Conservation (phyloP, 2,797 vertebrate genomes). For the Steatocranus sp. region DNA sequence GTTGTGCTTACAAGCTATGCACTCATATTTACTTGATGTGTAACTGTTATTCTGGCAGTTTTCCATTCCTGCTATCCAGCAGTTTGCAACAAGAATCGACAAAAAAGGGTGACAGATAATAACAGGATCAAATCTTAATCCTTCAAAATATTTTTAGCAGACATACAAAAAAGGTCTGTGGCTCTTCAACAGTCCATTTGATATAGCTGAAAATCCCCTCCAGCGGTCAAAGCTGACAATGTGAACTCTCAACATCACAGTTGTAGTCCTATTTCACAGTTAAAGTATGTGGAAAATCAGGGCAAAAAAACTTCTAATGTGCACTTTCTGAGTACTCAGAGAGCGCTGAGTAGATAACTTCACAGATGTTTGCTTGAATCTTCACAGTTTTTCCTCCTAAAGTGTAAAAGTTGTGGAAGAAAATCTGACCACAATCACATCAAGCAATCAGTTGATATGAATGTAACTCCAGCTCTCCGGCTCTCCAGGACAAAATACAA, state of each 20-base stretch:
- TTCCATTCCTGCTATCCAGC: background rate
- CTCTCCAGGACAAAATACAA: conserved; percentile 47
- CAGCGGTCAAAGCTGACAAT: conserved; percentile 31
- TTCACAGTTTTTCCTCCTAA: background rate
- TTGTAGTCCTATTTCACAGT: conserved; percentile 44
- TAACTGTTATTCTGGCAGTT: background rate
- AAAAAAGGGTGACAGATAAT: conserved; percentile 6
- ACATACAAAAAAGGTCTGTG: conserved; percentile 15
- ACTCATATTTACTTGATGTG: background rate
- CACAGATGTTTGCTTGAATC: conserved; percentile 5
- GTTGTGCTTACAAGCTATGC: background rate
- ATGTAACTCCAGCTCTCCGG: conserved; percentile 1
- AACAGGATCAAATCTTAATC: conserved; percentile 27
- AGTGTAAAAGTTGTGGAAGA: background rate
- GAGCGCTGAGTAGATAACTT: background rate
- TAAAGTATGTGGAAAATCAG: conserved; percentile 14
- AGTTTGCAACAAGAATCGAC: conserved; percentile 11
- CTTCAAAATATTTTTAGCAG: conserved; percentile 15
- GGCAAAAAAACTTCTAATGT: conserved; percentile 1
- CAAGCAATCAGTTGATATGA: background rate
- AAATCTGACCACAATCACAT: conserved; percentile 1
- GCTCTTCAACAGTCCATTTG: conserved; percentile 38
- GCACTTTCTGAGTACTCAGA: background rate
- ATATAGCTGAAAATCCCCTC: conserved; percentile 36
- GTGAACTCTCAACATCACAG: conserved; percentile 49